Percentiles rank a stretch among this genome's conserved stretches.
These are phyloP conservation scores for Selenia dentaria DNA, from an alignment of 2,888 invertebrate species.

Conservation along the genomic window DNA sequence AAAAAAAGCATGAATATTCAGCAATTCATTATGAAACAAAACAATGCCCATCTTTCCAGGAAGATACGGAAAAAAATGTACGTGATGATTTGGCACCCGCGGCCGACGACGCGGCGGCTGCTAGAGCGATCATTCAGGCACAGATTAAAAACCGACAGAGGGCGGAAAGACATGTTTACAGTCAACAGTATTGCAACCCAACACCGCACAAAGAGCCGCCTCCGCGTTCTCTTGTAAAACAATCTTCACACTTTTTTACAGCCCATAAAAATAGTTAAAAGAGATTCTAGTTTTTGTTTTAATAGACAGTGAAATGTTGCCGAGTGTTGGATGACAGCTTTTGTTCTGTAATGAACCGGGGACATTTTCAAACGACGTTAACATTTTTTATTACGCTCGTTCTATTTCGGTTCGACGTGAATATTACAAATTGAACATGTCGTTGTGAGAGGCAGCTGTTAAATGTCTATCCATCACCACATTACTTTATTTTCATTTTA, in stretches of 20 bases:
- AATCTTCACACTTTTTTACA: slow-evolving; percentile 82
- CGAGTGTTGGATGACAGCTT: slow-evolving; percentile 82
- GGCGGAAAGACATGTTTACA: slow-evolving; percentile 81
- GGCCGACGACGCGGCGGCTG: slow-evolving; percentile 36
- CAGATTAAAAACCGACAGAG: too few species aligned
- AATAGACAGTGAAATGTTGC: slow-evolving; percentile 84
- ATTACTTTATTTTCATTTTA: slow-evolving; percentile 24
- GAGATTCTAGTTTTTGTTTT: slow-evolving; percentile 75
- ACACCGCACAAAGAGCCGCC: slow-evolving; percentile 81
- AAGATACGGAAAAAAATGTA: too few species aligned
- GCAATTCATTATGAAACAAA: too few species aligned
- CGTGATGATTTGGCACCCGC: too few species aligned
- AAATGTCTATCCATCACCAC: slow-evolving; percentile 26
- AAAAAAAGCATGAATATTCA: too few species aligned
- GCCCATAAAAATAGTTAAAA: slow-evolving; percentile 83
- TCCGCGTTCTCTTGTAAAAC: slow-evolving; percentile 77
- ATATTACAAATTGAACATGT: slow-evolving; percentile 28
- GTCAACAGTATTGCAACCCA: slow-evolving; percentile 72
- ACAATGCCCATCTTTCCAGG: too few species aligned
- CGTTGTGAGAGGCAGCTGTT: slow-evolving; percentile 23
- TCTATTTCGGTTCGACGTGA: slow-evolving; percentile 64
- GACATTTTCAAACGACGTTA: slow-evolving; percentile 72
- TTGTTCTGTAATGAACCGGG: slow-evolving; percentile 81
- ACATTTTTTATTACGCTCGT: slow-evolving; percentile 68
- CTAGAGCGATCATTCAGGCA: slow-evolving; percentile 58